These are phyloP conservation scores for Ornithorhynchus anatinus DNA, from an alignment of 2,113 vertebrate genomes.

Conservation along the genomic window DNA sequence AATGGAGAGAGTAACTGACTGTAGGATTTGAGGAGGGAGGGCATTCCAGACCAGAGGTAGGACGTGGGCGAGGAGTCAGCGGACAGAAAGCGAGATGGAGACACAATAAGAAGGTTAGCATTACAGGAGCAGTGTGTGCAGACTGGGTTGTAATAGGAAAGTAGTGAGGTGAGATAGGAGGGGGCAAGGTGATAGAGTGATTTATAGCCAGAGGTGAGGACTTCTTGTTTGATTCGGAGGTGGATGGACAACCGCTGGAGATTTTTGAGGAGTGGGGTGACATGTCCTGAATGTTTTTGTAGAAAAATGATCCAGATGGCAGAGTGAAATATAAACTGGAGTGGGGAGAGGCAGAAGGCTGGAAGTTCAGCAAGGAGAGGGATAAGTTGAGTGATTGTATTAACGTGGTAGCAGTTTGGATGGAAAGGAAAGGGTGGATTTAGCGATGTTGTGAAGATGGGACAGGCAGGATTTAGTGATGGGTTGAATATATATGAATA, in stretches of 20 bases:
- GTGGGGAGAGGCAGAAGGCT: not conserved
- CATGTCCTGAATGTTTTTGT: fast-evolving
- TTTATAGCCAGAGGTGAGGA: no score
- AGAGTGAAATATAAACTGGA: not conserved
- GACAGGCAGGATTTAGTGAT: no score
- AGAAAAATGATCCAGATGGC: not conserved
- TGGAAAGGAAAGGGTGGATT: not conserved
- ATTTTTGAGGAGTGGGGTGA: not conserved
- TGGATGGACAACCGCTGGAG: not conserved
- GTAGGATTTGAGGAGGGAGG: not conserved
- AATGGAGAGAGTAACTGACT: no score
- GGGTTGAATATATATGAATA: no score
- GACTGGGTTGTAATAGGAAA: no score
- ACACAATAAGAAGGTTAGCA: not conserved
- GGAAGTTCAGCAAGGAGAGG: not conserved
- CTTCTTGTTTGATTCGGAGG: not conserved
- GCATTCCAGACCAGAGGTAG: not conserved
- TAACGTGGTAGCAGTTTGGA: no score
- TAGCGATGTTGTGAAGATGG: not conserved
- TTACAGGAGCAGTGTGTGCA: not conserved
- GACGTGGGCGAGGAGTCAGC: not conserved
- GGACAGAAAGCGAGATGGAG: not conserved
- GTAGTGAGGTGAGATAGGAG: no score
- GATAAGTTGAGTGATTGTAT: not conserved
- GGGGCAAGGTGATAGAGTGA: no score